phyloP scores from a whole-genome alignment of 2,888 invertebrate species.

The Eupithecia subumbrata region DNA sequence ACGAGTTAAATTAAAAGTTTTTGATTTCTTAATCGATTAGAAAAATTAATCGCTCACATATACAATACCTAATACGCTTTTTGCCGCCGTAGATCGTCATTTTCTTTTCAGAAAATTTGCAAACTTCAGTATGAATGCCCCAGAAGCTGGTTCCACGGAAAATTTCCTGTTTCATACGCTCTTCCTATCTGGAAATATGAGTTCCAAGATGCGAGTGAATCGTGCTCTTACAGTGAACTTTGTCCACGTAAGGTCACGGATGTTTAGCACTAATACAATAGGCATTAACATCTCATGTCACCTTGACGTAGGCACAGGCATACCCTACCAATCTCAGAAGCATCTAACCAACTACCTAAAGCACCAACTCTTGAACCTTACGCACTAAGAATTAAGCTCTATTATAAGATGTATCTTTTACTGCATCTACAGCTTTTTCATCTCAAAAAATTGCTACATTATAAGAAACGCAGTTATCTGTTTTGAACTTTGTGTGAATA shows the following conservation, averaged over 20 bases:
- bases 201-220: not conserved
- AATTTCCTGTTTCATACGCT: not conserved
- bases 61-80: not conserved
- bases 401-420: slow-evolving; percentile 50
- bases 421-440: slow-evolving; percentile 52
- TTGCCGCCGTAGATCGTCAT: no score
- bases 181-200: not conserved
- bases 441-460: not conserved
- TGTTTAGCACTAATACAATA: slow-evolving; percentile 81
- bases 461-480: slow-evolving; percentile 3
- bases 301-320: slow-evolving; percentile 79
- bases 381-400: slow-evolving; percentile 47
- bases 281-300: slow-evolving; percentile 80
- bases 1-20: not conserved
- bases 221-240: slow-evolving; percentile 77
- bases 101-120: no score
- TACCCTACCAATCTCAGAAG: slow-evolving; percentile 50
- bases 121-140: not conserved
- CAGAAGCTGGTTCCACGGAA: not conserved
- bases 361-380: slow-evolving; percentile 53
- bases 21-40: not conserved
- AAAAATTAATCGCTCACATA: not conserved
- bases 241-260: slow-evolving; percentile 80
- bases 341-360: slow-evolving; percentile 45
- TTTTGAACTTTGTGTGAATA: slow-evolving; percentile 21